Evolutionary conservation across 2,797 vertebrate genomes (phyloP).

Genomic region (Eutrigla gurnardus): DNA sequence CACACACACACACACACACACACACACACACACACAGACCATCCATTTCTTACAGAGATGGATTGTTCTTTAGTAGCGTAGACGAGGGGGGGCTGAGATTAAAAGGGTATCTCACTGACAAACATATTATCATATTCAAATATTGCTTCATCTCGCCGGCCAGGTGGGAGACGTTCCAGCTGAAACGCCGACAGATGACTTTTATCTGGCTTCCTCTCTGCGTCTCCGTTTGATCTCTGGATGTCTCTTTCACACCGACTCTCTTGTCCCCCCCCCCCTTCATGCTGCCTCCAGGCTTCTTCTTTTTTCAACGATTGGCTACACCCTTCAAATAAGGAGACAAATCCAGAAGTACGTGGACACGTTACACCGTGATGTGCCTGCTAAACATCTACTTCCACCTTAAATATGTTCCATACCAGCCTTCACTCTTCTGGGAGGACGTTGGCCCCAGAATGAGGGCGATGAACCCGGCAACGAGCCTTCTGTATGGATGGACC

Average conservation of each 20-base stretch:
- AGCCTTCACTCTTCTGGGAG: too few relatives aligned
- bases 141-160: not conserved
- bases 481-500: too few relatives aligned
- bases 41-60: slow-evolving; percentile 31
- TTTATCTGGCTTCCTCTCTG: not conserved
- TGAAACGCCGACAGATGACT: slow-evolving; percentile 17
- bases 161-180: slow-evolving; percentile 23
- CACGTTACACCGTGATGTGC: not conserved
- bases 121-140: slow-evolving; percentile 32
- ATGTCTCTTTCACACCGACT: not conserved
- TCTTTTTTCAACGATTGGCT: too few relatives aligned
- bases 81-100: slow-evolving; percentile 21
- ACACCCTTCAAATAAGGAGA: not conserved
- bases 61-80: slow-evolving; percentile 36
- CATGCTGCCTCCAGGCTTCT: too few relatives aligned
- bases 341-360: not conserved
- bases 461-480: too few relatives aligned
- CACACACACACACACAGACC: slow-evolving; percentile 12
- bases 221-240: not conserved
- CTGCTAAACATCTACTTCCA: not conserved
- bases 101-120: slow-evolving; percentile 49
- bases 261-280: not conserved
- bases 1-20: not conserved
- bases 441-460: too few relatives aligned
- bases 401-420: not conserved